phyloP scores from a whole-genome alignment of 2,888 invertebrate genomes.

The Venustoraphidia nigricollis region DNA sequence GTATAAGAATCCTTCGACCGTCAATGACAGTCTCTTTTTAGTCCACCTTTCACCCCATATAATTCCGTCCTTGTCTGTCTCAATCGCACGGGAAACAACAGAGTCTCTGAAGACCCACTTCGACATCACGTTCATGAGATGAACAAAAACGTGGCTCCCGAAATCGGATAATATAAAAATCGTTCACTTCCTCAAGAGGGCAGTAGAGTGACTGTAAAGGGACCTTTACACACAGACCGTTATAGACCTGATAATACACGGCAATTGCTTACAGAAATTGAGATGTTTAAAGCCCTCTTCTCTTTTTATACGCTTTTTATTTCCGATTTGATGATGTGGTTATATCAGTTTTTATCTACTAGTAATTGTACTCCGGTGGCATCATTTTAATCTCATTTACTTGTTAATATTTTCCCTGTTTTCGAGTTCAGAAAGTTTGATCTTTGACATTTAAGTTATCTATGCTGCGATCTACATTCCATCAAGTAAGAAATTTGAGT shows the following conservation, averaged over 20 bases:
- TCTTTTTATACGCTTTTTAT: constrained; percentile 8
- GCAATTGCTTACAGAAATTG: too few relatives aligned
- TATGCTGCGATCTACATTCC: too few relatives aligned
- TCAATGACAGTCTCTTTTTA: not conserved
- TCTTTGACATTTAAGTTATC: too few relatives aligned
- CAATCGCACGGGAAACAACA: not conserved
- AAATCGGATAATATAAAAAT: constrained; percentile 22
- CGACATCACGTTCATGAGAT: constrained; percentile 21
- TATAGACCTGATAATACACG: too few relatives aligned
- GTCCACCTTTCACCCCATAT: not conserved
- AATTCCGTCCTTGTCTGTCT: constrained; percentile 7
- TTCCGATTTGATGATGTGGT: constrained; percentile 6
- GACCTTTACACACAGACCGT: not conserved
- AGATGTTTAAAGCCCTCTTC: constrained; percentile 1
- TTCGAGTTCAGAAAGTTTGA: too few relatives aligned
- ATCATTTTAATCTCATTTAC: too few relatives aligned
- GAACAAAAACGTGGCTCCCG: constrained; percentile 20
- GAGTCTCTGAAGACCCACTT: constrained; percentile 14
- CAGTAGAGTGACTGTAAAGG: constrained; percentile 8
- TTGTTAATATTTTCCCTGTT: too few relatives aligned
- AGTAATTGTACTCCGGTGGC: too few relatives aligned
- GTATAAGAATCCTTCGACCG: not conserved
- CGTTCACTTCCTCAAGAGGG: constrained; percentile 19
- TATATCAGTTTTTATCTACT: constrained; percentile 3
- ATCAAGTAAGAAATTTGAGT: too few relatives aligned